A percentile compares a stretch with the other conserved stretches of the same genome.
phyloP scores from a whole-genome alignment of 2,888 invertebrate species.

The Seira musarum region DNA sequence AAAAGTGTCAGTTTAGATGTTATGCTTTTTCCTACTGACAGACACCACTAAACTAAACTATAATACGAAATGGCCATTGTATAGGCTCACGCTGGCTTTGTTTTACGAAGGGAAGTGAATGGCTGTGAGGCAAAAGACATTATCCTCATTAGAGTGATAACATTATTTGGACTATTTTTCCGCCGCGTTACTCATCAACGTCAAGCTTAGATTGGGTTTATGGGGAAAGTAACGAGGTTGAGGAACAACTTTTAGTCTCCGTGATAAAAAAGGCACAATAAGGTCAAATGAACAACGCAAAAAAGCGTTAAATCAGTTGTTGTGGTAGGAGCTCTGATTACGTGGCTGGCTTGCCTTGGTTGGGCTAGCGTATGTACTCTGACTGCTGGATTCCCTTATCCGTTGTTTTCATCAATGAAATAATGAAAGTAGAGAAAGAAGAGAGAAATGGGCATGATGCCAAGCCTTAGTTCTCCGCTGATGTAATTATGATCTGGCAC shows the following conservation, averaged over 20 bases:
- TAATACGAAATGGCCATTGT: background rate
- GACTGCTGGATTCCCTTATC: no score
- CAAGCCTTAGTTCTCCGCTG: background rate
- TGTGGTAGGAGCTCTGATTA: background rate
- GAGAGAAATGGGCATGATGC: background rate
- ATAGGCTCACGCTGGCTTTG: background rate
- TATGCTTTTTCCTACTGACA: background rate
- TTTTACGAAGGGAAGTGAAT: background rate
- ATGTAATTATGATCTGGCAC: background rate
- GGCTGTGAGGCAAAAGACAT: constrained; percentile 21
- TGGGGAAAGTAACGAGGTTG: constrained; percentile 7
- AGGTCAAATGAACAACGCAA: constrained; percentile 10
- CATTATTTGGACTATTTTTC: constrained; percentile 29
- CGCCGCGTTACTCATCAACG: background rate
- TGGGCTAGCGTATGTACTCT: no score
- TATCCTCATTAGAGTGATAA: constrained; percentile 26
- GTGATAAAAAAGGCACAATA: background rate
- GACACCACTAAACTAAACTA: no score
- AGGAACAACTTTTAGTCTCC: background rate
- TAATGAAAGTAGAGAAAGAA: background rate
- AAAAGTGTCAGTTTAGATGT: background rate
- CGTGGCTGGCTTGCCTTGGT: background rate
- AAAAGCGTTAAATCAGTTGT: background rate
- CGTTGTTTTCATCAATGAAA: background rate
- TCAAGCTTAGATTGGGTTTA: constrained; percentile 5